Evolutionary conservation across 2,888 invertebrate genomes (phyloP).

Genomic region (Fragum fragum): DNA sequence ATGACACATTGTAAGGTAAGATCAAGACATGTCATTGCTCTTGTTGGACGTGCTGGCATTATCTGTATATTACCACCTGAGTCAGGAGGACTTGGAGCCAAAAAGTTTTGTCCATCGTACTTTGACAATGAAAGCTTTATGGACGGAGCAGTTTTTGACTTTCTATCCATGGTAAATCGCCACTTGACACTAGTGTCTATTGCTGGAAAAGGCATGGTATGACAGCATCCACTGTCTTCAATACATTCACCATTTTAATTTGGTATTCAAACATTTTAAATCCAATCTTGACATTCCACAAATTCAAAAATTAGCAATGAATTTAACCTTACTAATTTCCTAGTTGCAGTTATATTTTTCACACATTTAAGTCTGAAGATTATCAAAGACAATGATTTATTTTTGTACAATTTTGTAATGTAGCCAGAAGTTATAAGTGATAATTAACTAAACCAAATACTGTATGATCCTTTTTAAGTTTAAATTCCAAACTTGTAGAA

Average conservation of each 20-base stretch:
- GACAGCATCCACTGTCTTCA: constrained; percentile 1
- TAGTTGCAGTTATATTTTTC: neutral
- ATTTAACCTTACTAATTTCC: no score
- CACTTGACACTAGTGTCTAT: constrained; percentile 23
- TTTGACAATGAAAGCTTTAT: neutral
- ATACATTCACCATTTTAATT: no score
- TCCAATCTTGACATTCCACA: no score
- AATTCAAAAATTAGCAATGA: no score
- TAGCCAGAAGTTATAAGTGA: constrained; percentile 22
- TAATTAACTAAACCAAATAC: constrained; percentile 5
- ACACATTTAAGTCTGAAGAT: constrained; percentile 7
- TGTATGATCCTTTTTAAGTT: neutral
- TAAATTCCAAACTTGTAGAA: no score
- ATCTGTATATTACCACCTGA: constrained; percentile 42
- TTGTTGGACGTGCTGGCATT: constrained; percentile 51
- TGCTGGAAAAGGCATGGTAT: constrained; percentile 17
- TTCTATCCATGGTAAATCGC: constrained; percentile 51
- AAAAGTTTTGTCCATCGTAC: constrained; percentile 20
- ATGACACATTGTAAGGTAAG: constrained; percentile 66
- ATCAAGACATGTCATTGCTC: constrained; percentile 64
- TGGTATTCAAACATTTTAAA: no score
- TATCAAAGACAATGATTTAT: neutral
- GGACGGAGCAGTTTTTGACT: constrained; percentile 43
- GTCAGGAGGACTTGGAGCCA: constrained; percentile 56
- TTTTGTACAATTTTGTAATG: constrained; percentile 19